These are phyloP conservation scores for Mesochorus sp. DNA, from an alignment of 2,888 invertebrate species.

Conservation along the genomic window DNA sequence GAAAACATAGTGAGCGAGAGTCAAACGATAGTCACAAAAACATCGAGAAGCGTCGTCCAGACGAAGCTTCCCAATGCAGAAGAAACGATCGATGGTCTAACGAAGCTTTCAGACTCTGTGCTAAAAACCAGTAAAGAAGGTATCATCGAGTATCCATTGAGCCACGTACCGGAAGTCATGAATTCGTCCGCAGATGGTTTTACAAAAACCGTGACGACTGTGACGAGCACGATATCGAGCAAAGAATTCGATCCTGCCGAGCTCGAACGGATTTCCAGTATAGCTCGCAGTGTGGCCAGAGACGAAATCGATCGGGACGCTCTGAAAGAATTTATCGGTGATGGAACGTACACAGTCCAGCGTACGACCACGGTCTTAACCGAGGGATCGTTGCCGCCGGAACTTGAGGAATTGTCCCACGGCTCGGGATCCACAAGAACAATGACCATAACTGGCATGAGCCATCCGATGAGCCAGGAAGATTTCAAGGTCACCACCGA, in stretches of 20 bases:
- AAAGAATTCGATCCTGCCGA: slow-evolving; percentile 55
- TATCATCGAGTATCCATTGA: slow-evolving; percentile 27
- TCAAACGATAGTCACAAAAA: slow-evolving; percentile 25
- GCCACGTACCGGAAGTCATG: slow-evolving; percentile 11
- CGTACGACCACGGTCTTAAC: slow-evolving; percentile 54
- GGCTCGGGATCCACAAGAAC: slow-evolving; percentile 51
- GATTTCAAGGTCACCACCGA: slow-evolving; percentile 60
- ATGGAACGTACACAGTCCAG: slow-evolving; percentile 49
- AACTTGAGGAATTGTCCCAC: slow-evolving; percentile 43
- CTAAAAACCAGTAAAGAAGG: neutral
- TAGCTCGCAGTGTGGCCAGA: slow-evolving; percentile 36
- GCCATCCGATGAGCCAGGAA: slow-evolving; percentile 48
- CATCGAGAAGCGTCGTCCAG: slow-evolving; percentile 37
- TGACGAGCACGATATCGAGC: slow-evolving; percentile 59
- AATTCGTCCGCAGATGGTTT: slow-evolving; percentile 45
- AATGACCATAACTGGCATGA: slow-evolving; percentile 42
- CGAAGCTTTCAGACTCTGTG: slow-evolving; percentile 19
- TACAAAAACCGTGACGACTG: slow-evolving; percentile 65
- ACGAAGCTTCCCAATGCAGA: slow-evolving; percentile 43
- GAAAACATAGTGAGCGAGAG: slow-evolving; percentile 5
- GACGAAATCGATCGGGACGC: slow-evolving; percentile 60
- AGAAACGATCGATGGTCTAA: neutral
- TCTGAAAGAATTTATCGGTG: slow-evolving; percentile 60
- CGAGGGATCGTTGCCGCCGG: slow-evolving; percentile 49
- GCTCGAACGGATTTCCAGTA: slow-evolving; percentile 53